A percentile compares a stretch with the other conserved stretches of the same genome.
phyloP scores from a whole-genome alignment of 1,140 invertebrate genomes.

The Drosophila jambulina region DNA sequence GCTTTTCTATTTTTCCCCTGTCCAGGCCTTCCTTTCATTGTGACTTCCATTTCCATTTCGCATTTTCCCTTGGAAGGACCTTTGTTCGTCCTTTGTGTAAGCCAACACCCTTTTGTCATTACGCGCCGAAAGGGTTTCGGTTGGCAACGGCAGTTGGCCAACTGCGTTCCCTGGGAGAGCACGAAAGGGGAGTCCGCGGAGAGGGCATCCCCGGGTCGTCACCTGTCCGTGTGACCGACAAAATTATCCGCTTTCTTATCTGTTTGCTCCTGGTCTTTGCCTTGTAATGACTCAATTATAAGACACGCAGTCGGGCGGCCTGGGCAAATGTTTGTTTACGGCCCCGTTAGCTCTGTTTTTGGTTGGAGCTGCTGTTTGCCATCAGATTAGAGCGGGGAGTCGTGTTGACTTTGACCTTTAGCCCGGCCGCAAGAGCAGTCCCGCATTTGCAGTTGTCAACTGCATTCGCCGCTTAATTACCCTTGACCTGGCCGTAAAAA shows the following conservation, averaged over 20 bases:
- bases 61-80: conserved; percentile 33
- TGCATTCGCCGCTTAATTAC: conserved; percentile 58
- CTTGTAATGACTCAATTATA: conserved; percentile 79
- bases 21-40: conserved; percentile 1
- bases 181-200: neutral
- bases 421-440: conserved; percentile 24
- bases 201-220: neutral
- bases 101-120: conserved; percentile 61
- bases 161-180: neutral
- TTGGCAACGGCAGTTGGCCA: conserved; percentile 52
- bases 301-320: conserved; percentile 63
- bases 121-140: conserved; percentile 34
- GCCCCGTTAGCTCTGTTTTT: conserved; percentile 50
- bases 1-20: neutral
- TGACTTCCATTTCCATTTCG: conserved; percentile 15
- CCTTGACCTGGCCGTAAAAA: conserved; percentile 64
- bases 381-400: conserved; percentile 65
- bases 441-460: conserved; percentile 62
- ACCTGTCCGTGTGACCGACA: conserved; percentile 8
- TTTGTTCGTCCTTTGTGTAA: conserved; percentile 52
- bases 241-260: conserved; percentile 41
- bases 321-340: conserved; percentile 71
- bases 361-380: conserved; percentile 63
- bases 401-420: conserved; percentile 75
- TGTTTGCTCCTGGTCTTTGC: conserved; percentile 44